Conservation (phyloP, 2,113 vertebrate species). For the Okapia johnstoni region DNA sequence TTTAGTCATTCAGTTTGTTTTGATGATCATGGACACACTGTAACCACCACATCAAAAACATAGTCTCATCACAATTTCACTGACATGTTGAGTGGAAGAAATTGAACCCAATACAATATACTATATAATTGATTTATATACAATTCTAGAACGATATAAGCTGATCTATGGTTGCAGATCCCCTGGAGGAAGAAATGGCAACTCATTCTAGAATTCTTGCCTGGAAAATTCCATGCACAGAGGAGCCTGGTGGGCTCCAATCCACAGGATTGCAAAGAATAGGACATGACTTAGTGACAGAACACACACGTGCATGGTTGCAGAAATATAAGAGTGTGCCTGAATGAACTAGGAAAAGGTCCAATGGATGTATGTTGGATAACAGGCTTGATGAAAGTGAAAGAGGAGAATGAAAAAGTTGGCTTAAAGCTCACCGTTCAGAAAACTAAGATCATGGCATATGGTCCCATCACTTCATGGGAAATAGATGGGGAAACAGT, state of each 20-base stretch:
- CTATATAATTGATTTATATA: neutral
- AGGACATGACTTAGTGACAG: neutral
- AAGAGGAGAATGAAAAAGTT: no score
- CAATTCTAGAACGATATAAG: neutral
- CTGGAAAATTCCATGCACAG: neutral
- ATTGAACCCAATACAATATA: neutral
- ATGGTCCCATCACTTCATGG: no score
- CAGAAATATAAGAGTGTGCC: neutral
- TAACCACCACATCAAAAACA: neutral
- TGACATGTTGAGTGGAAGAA: neutral
- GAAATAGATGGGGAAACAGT: no score
- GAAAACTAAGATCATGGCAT: no score
- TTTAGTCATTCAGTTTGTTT: neutral
- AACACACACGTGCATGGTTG: neutral
- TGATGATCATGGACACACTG: neutral
- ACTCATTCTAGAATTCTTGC: neutral
- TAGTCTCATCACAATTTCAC: neutral
- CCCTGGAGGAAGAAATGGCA: neutral
- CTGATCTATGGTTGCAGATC: neutral
- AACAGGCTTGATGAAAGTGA: neutral
- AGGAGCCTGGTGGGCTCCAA: neutral
- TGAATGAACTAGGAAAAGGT: neutral
- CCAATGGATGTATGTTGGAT: neutral
- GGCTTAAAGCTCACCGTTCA: no score
- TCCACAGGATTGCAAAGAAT: neutral